Evolutionary conservation across 1,140 invertebrate species (phyloP).

Genomic region (Formica selysi): DNA sequence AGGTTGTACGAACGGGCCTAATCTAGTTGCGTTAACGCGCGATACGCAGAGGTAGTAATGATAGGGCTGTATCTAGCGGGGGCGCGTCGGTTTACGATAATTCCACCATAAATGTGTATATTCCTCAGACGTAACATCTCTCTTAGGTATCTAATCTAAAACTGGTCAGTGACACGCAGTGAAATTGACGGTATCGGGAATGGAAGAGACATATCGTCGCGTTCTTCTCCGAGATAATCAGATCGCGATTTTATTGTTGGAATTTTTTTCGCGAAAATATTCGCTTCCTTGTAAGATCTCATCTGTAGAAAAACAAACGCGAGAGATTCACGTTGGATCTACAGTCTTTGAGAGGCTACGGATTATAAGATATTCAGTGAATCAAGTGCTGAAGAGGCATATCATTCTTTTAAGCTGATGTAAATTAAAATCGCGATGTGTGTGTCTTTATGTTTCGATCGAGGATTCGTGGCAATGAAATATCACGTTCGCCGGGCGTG

Average conservation of each 20-base stretch:
- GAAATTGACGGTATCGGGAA: neutral
- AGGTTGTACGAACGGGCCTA: conserved; percentile 76
- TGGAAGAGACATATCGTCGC: neutral
- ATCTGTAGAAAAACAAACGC: no score
- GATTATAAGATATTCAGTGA: neutral
- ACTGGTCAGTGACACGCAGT: conserved; percentile 23
- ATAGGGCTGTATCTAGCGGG: conserved; percentile 80
- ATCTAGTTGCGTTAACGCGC: conserved; percentile 83
- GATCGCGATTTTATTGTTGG: neutral
- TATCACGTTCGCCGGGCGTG: conserved; percentile 35
- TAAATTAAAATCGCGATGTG: conserved; percentile 14
- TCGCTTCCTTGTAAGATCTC: no score
- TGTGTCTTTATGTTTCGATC: neutral
- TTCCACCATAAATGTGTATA: conserved; percentile 74
- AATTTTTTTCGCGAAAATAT: no score
- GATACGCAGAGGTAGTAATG: conserved; percentile 77
- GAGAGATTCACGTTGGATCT: neutral
- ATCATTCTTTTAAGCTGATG: neutral
- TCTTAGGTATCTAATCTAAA: conserved; percentile 79
- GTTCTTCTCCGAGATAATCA: neutral
- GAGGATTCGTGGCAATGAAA: neutral
- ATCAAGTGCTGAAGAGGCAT: neutral
- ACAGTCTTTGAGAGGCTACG: neutral
- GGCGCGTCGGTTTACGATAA: conserved; percentile 73
- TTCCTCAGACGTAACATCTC: conserved; percentile 66